Conservation (phyloP, 2,113 vertebrate species). For the Chamaetylas fuelleborni region DNA sequence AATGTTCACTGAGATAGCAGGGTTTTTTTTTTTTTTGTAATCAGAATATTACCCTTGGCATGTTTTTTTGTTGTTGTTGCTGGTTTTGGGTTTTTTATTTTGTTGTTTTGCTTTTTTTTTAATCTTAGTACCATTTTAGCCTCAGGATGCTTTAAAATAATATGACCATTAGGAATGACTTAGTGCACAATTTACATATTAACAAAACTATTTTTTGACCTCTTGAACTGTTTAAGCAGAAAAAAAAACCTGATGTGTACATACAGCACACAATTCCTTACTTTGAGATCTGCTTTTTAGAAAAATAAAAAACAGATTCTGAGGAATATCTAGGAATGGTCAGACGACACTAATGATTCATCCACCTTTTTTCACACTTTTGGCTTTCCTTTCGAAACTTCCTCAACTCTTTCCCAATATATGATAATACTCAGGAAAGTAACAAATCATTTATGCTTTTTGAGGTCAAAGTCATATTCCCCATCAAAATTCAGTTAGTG, state of each 20-base stretch:
- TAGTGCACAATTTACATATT: neutral
- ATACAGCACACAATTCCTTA: neutral
- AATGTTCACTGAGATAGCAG: neutral
- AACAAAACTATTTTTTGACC: neutral
- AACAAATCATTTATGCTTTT: neutral
- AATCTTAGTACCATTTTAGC: neutral
- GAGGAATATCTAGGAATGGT: neutral
- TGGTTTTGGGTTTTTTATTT: no score
- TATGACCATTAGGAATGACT: neutral
- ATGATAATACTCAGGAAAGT: neutral
- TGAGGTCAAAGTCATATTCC: neutral
- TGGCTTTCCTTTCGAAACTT: neutral
- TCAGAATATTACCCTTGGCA: neutral
- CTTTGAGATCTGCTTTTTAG: neutral
- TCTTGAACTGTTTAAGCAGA: neutral
- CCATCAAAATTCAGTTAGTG: neutral
- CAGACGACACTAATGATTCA: neutral
- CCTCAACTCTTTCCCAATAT: neutral
- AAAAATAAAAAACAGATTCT: neutral
- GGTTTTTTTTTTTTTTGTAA: neutral
- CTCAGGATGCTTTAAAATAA: neutral
- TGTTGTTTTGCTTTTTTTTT: neutral
- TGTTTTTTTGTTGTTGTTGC: neutral
- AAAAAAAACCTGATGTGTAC: neutral
- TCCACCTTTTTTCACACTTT: rapidly evolving